These are phyloP conservation scores for Atopsyche davidsoni DNA, from an alignment of 1,140 invertebrate genomes.

Conservation along the genomic window DNA sequence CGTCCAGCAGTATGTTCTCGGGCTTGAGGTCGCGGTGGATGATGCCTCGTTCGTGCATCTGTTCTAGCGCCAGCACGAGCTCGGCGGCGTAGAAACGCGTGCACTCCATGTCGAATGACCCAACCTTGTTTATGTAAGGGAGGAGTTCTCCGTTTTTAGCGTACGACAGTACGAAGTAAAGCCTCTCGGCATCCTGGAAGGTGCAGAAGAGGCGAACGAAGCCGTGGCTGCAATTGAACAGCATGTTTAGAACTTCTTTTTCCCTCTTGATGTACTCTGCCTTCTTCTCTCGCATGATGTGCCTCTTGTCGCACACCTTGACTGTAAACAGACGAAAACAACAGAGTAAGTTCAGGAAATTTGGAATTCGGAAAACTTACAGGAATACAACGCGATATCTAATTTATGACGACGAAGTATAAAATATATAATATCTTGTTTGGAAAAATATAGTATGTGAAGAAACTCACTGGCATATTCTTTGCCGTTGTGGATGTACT, in stretches of 20 bases:
- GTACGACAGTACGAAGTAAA: slow-evolving; percentile 96
- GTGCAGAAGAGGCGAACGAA: slow-evolving; percentile 94
- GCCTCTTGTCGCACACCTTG: slow-evolving; percentile 91
- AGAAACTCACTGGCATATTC: slow-evolving; percentile 87
- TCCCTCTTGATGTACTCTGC: slow-evolving; percentile 88
- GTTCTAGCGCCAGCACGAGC: slow-evolving; percentile 85
- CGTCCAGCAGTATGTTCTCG: slow-evolving; percentile 84
- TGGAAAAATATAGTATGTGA: too few relatives aligned
- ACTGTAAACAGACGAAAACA: slow-evolving; percentile 58
- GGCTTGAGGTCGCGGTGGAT: slow-evolving; percentile 92
- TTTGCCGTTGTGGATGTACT: slow-evolving; percentile 80
- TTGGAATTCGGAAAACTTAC: background rate
- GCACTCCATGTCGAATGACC: slow-evolving; percentile 82
- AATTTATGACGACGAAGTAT: background rate
- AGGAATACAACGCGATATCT: background rate
- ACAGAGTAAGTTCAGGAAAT: slow-evolving; percentile 2
- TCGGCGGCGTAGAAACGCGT: slow-evolving; percentile 92
- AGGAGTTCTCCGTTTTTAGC: slow-evolving; percentile 92
- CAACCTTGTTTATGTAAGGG: slow-evolving; percentile 85
- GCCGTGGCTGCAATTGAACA: slow-evolving; percentile 64
- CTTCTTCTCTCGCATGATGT: slow-evolving; percentile 90
- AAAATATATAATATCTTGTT: too few relatives aligned
- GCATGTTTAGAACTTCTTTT: slow-evolving; percentile 80
- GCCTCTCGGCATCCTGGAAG: slow-evolving; percentile 88
- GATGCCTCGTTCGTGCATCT: slow-evolving; percentile 83